Evolutionary conservation across 2,888 invertebrate species (phyloP).

Genomic region (Hetaerina titia): DNA sequence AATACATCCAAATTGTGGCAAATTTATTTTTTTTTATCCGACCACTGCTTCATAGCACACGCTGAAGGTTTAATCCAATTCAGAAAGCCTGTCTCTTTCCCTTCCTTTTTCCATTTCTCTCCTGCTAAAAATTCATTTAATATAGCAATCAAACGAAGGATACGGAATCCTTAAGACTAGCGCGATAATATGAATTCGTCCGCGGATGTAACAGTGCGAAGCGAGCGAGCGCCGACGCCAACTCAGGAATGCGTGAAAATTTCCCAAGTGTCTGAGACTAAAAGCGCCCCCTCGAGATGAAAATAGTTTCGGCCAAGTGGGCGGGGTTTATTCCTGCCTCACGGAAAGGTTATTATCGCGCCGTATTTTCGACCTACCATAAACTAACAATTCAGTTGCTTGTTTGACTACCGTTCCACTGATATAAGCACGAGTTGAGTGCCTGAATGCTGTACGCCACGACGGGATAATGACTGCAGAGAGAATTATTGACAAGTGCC

Average conservation of each 20-base stretch:
- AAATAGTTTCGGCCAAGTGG: conserved; percentile 10
- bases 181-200: too few relatives aligned
- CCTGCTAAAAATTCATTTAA: not conserved
- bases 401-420: too few relatives aligned
- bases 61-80: not conserved
- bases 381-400: not conserved
- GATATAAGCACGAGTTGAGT: too few relatives aligned
- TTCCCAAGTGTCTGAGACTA: not conserved
- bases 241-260: conserved; percentile 20
- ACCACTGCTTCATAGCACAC: not conserved
- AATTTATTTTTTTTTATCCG: not conserved
- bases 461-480: too few relatives aligned
- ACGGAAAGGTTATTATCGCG: not conserved
- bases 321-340: not conserved
- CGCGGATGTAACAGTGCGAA: not conserved
- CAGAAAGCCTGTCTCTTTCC: not conserved
- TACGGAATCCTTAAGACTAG: not conserved
- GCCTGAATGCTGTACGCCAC: too few relatives aligned
- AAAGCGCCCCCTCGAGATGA: not conserved
- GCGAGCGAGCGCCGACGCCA: not conserved
- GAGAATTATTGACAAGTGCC: too few relatives aligned
- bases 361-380: conserved; percentile 17
- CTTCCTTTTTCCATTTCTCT: not conserved
- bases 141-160: not conserved
- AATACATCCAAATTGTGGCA: not conserved